Percentiles rank a stretch among this genome's conserved stretches.
These are phyloP conservation scores for Andrena praecox DNA, from an alignment of 2,888 invertebrate species.

Conservation along the genomic window DNA sequence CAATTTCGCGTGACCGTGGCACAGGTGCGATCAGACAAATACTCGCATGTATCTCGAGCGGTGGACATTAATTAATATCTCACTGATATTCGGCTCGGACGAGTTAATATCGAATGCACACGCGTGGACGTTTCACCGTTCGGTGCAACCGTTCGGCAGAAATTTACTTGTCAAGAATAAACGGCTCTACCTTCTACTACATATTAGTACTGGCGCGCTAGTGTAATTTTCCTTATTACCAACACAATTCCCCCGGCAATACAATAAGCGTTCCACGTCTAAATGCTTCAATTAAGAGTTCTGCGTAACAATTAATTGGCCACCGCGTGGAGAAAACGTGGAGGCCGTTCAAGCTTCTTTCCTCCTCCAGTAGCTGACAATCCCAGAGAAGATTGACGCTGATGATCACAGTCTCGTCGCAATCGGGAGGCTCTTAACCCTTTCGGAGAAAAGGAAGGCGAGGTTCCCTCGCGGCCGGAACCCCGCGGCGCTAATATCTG, in stretches of 20 bases:
- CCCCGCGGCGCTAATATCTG: slow-evolving; percentile 61
- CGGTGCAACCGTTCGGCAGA: not conserved
- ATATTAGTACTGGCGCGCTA: too few relatives aligned
- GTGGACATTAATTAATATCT: slow-evolving; percentile 52
- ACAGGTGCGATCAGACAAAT: slow-evolving; percentile 38
- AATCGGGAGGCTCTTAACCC: slow-evolving; percentile 44
- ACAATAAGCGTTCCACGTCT: too few relatives aligned
- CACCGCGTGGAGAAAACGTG: slow-evolving; percentile 11
- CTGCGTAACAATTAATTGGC: slow-evolving; percentile 3
- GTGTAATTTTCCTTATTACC: not conserved
- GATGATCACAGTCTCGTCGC: slow-evolving; percentile 31
- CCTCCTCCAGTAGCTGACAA: slow-evolving; percentile 44
- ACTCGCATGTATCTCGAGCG: slow-evolving; percentile 27
- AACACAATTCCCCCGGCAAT: too few relatives aligned
- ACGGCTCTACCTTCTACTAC: not conserved
- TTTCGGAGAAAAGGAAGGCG: slow-evolving; percentile 33
- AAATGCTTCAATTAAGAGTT: slow-evolving; percentile 5
- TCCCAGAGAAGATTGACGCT: slow-evolving; percentile 31
- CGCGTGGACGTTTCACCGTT: slow-evolving; percentile 6
- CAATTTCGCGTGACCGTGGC: slow-evolving; percentile 55
- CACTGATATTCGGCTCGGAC: slow-evolving; percentile 24
- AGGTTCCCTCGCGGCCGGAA: slow-evolving; percentile 37
- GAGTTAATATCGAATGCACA: slow-evolving; percentile 38
- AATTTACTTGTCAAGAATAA: slow-evolving; percentile 11
- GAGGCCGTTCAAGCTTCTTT: slow-evolving; percentile 12